Conservation (phyloP, 2,797 vertebrate genomes). For the Paramormyrops hopkinsi region DNA sequence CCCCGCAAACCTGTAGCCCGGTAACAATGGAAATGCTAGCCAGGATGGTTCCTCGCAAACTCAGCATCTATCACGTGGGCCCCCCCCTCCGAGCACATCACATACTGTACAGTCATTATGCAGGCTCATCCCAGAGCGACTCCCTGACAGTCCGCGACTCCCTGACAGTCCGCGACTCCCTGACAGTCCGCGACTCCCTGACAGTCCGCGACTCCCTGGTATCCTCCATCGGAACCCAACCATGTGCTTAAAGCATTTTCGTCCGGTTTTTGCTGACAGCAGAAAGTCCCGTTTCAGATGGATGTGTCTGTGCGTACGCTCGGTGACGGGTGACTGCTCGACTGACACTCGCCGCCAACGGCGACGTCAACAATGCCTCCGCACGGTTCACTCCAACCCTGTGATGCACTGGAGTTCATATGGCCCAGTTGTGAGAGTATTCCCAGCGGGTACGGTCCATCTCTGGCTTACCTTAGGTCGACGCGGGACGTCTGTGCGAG, state of each 20-base stretch:
- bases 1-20: background rate
- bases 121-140: background rate
- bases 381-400: background rate
- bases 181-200: conserved; percentile 2
- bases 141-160: background rate
- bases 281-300: conserved; percentile 33
- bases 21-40: conserved; percentile 19
- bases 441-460: background rate
- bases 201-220: background rate
- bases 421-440: background rate
- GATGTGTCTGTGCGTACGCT: conserved; percentile 25
- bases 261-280: conserved; percentile 36
- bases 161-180: background rate
- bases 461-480: background rate
- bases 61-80: conserved; percentile 6
- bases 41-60: conserved; percentile 15
- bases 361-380: background rate
- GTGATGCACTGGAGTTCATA: background rate
- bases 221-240: background rate
- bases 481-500: too few species aligned
- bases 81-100: background rate
- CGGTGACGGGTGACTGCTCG: conserved; percentile 42
- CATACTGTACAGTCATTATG: conserved; percentile 6
- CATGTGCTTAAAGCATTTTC: conserved; percentile 28
- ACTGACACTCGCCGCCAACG: background rate